These are phyloP conservation scores for Cariama cristata DNA, from an alignment of 2,113 vertebrate species.

Conservation along the genomic window DNA sequence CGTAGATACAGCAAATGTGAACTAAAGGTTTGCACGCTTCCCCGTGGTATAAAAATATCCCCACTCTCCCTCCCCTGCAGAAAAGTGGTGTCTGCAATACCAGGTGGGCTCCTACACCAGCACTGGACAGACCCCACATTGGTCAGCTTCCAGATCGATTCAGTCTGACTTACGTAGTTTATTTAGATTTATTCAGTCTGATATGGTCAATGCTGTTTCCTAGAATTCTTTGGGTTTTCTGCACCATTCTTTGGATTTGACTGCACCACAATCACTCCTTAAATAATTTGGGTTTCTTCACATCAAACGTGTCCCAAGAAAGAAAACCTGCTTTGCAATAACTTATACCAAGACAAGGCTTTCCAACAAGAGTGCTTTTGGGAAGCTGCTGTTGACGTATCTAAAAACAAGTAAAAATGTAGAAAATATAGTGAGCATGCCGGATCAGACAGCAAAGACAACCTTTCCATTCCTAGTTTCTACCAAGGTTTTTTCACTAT, in stretches of 20 bases:
- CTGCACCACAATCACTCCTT: not conserved
- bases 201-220: not conserved
- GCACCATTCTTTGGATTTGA: not conserved
- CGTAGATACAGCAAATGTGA: not conserved
- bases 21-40: not conserved
- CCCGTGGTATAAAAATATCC: rapidly evolving
- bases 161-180: not conserved
- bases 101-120: not conserved
- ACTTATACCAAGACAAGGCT: not conserved
- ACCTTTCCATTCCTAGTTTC: not conserved
- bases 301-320: not conserved
- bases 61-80: rapidly evolving
- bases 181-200: not conserved
- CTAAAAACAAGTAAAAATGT: not conserved
- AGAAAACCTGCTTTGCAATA: not conserved
- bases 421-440: not conserved
- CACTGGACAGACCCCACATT: not conserved
- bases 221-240: not conserved
- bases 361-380: not conserved
- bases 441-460: not conserved
- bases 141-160: not conserved
- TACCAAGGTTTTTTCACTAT: not conserved
- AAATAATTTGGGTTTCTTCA: not conserved
- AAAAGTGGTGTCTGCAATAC: not conserved
- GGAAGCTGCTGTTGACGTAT: not conserved